Conservation (phyloP, 1,140 invertebrate species). For the Tetramorium simillimum region DNA sequence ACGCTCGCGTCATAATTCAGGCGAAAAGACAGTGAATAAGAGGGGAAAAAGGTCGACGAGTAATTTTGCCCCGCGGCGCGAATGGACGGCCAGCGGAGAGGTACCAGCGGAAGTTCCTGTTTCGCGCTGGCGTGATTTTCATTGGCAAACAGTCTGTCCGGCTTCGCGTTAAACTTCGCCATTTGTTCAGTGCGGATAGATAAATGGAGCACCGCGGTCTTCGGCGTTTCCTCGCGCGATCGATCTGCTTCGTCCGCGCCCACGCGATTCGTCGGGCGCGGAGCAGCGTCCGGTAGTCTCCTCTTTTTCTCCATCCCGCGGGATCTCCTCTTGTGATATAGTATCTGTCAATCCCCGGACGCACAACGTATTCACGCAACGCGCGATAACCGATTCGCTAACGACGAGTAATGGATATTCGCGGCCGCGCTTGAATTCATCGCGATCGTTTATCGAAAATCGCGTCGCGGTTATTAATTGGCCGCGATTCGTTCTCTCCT, state of each 20-base stretch:
- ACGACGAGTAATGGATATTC: constrained; percentile 45
- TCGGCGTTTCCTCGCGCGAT: constrained; percentile 32
- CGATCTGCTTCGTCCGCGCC: constrained; percentile 53
- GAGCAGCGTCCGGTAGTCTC: neutral
- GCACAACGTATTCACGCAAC: constrained; percentile 8
- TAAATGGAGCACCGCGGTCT: constrained; percentile 6
- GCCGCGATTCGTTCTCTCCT: neutral
- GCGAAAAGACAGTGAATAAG: neutral
- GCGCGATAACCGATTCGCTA: constrained; percentile 31
- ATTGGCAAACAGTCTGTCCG: constrained; percentile 1
- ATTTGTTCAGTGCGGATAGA: constrained; percentile 1
- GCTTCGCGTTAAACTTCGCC: neutral
- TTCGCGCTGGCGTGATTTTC: constrained; percentile 1
- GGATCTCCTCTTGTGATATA: neutral
- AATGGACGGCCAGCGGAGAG: neutral
- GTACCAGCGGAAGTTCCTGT: neutral
- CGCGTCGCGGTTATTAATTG: constrained; percentile 55
- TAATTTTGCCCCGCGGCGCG: neutral
- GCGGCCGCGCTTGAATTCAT: constrained; percentile 14
- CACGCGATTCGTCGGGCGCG: neutral
- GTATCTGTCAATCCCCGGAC: constrained; percentile 39
- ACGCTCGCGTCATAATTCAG: constrained; percentile 7
- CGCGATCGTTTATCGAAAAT: constrained; percentile 41
- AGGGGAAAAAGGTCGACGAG: too few species aligned
- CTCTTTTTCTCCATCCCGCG: neutral